phyloP scores from a whole-genome alignment of 2,113 vertebrate genomes.

The Trichechus manatus region DNA sequence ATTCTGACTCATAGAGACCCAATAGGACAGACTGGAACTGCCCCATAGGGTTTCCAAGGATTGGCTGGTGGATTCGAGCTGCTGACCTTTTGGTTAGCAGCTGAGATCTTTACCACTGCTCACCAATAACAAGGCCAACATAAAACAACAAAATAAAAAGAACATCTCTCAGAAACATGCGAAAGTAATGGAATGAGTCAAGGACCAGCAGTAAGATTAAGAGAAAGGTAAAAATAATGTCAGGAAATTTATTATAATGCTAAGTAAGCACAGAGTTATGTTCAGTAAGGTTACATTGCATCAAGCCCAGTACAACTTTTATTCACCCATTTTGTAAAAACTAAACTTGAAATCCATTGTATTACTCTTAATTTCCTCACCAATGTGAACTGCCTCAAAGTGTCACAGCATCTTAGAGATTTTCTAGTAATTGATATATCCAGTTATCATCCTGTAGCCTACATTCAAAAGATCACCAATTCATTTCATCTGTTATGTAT shows the following conservation, averaged over 20 bases:
- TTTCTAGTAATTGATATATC: neutral
- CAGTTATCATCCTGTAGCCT: neutral
- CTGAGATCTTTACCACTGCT: no score
- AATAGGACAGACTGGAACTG: no score
- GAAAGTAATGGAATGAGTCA: no score
- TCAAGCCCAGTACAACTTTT: neutral
- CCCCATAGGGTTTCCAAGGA: no score
- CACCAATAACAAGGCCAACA: neutral
- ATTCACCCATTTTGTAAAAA: neutral
- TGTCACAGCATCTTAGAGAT: neutral
- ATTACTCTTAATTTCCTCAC: constrained; percentile 12
- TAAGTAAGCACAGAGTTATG: neutral
- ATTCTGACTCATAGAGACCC: no score
- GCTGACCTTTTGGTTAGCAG: no score
- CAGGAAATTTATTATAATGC: neutral
- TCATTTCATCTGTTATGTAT: neutral
- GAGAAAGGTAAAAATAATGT: neutral
- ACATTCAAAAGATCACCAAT: neutral
- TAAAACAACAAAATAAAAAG: neutral
- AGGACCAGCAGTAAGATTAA: neutral
- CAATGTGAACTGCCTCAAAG: neutral
- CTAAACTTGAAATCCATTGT: neutral
- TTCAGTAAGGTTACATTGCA: neutral
- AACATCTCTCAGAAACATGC: neutral
- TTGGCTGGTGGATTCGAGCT: no score